phyloP scores from a whole-genome alignment of 2,113 vertebrate species.

The Reinhardtius hippoglossoides region DNA sequence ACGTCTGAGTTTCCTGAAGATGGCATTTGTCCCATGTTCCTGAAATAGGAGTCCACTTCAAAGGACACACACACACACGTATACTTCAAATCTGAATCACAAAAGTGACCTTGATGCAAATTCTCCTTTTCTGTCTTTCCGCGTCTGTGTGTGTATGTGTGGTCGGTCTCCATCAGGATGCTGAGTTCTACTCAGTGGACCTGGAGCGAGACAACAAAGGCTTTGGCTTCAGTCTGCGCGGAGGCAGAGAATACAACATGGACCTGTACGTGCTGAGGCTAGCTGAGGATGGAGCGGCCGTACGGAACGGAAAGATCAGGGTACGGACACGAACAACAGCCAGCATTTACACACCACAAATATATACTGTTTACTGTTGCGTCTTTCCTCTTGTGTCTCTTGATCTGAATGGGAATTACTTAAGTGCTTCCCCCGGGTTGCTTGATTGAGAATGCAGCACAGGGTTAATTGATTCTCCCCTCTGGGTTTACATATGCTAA shows the following conservation, averaged over 20 bases:
- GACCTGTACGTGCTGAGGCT: conserved; percentile 97
- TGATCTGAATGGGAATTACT: no score
- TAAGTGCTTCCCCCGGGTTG: not conserved
- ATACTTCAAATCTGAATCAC: conserved; percentile 46
- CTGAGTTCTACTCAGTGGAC: conserved; percentile 96
- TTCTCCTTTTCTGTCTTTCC: conserved; percentile 6
- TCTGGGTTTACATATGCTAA: conserved; percentile 1
- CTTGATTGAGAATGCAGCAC: conserved; percentile 18
- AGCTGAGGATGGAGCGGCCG: conserved; percentile 96
- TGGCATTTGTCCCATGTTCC: conserved; percentile 66
- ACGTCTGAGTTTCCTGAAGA: conserved; percentile 72
- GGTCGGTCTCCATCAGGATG: conserved; percentile 81
- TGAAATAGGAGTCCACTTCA: conserved; percentile 60
- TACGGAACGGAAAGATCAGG: conserved; percentile 97
- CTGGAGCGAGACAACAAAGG: conserved; percentile 97
- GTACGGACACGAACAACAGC: conserved; percentile 75
- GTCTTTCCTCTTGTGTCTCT: no score
- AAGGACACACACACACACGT: conserved; percentile 27
- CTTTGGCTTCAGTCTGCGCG: conserved; percentile 98
- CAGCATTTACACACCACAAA: not conserved
- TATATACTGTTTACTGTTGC: no score
- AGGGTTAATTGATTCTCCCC: conserved; percentile 31
- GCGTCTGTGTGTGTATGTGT: conserved; percentile 21
- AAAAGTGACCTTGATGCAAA: conserved; percentile 66
- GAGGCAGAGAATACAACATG: conserved; percentile 98